Conservation (phyloP, 2,113 vertebrate genomes). For the Halichoeres trimaculatus region DNA sequence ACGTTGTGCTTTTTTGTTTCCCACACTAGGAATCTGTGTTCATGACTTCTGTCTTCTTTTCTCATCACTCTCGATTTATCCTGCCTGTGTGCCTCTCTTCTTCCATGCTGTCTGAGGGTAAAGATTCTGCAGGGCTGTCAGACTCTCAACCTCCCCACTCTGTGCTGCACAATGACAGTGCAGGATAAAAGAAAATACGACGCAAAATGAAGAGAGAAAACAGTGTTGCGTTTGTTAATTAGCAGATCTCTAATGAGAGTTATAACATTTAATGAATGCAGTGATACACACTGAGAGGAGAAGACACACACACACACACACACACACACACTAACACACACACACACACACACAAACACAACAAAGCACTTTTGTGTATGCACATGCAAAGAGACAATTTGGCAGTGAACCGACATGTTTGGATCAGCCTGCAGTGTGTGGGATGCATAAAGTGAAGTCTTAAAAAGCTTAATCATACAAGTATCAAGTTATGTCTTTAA, state of each 20-base stretch:
- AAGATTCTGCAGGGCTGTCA: slow-evolving; percentile 14
- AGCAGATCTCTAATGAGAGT: slow-evolving; percentile 22
- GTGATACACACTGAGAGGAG: not conserved
- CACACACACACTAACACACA: no score
- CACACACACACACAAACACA: not conserved
- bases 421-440: slow-evolving; percentile 26
- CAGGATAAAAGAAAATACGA: slow-evolving; percentile 15
- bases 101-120: not conserved
- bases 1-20: slow-evolving; percentile 12
- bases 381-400: slow-evolving; percentile 2
- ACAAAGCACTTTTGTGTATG: not conserved
- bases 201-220: slow-evolving; percentile 15
- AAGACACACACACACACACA: no score
- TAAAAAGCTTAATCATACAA: slow-evolving; percentile 24
- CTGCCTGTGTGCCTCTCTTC: not conserved
- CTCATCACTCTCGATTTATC: slow-evolving; percentile 28
- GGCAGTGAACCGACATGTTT: slow-evolving; percentile 2
- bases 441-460: slow-evolving; percentile 19
- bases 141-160: not conserved
- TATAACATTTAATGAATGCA: slow-evolving; percentile 21
- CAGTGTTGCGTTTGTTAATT: slow-evolving; percentile 31
- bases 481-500: slow-evolving; percentile 18
- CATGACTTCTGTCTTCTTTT: slow-evolving; percentile 32
- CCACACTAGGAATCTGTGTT: slow-evolving; percentile 39
- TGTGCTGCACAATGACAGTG: not conserved